Conservation (phyloP, 2,797 vertebrate genomes). For the Nasua narica region DNA sequence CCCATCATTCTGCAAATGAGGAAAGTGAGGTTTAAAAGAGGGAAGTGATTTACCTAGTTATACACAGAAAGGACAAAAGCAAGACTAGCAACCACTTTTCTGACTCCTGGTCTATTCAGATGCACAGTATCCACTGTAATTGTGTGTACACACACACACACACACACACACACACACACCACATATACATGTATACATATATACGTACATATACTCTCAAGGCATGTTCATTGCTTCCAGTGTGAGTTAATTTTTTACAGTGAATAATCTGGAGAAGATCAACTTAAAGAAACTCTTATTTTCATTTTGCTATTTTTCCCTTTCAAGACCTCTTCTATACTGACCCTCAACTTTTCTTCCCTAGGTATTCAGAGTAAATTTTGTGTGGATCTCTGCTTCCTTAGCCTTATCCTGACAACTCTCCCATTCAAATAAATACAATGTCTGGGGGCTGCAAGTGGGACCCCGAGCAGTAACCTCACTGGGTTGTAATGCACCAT, state of each 20-base stretch:
- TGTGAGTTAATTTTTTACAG: neutral
- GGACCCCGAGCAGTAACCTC: neutral
- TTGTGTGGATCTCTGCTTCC: neutral
- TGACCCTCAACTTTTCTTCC: neutral
- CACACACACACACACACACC: no score
- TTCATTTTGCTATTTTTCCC: neutral
- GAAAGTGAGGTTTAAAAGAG: neutral
- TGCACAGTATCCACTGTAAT: neutral
- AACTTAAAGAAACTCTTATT: neutral
- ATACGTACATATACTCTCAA: neutral
- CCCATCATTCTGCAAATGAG: neutral
- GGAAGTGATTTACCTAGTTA: neutral
- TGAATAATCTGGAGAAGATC: neutral
- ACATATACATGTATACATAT: no score
- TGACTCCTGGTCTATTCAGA: neutral
- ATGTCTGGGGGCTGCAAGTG: fast-evolving
- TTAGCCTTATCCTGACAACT: neutral
- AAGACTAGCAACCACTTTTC: neutral
- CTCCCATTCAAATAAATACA: conserved; percentile 15
- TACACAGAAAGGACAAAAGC: neutral
- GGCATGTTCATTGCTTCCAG: neutral
- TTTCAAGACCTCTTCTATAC: neutral
- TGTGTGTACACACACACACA: neutral
- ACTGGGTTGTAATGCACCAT: neutral
- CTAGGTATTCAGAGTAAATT: neutral